Evolutionary conservation across 2,888 invertebrate genomes (phyloP), one percentile per base, ranked within the genome.

Genomic region (Nysson spinosus): DNA sequence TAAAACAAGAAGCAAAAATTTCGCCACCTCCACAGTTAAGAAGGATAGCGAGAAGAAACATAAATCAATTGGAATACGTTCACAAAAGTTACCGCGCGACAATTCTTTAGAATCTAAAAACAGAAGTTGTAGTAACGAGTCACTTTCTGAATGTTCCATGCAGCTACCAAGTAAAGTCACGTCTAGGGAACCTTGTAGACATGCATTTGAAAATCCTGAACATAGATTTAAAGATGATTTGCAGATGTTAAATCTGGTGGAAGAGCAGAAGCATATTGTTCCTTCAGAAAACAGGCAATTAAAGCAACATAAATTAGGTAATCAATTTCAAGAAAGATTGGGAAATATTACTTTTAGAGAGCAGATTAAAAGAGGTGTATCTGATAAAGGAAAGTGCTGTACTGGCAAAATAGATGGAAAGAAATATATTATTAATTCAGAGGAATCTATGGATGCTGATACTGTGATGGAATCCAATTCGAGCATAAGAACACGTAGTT

Each of bases 41-140:
- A 86, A 84, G 52, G 82, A 84, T 37, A 84, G 76, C 0, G 84
- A 84, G 2, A 83, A 79, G 63, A 73, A 72, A 47, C 66, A 79
- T 4, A 79, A 79, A 26, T 75, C 75, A 34, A 55, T 63, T 28
- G 79, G 76, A 28, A 62, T 70, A 37, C 75, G 82, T 40, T 72
- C 72, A 28, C 54, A 69, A 12, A 84, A 80, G 62, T 69, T 74
- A 4, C 63, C 50, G n/a, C 72, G 78, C 50, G 83, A 85, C 11
- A 78, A 69, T 37, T 78, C 76, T 35, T 51, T 75, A 11, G 83
- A 85, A 19, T 73, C 75, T 6, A 81, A 78, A 46, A 71, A 67
- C n/a, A 77, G 78, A 61, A 78, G 72, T 16, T 77, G 70, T 11
- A 82, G 80, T 43, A 83, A 77, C 30, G 86, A 86, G 16, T 82